Evolutionary conservation across 2,888 invertebrate species (phyloP).

Genomic region (Anticlea derivata): DNA sequence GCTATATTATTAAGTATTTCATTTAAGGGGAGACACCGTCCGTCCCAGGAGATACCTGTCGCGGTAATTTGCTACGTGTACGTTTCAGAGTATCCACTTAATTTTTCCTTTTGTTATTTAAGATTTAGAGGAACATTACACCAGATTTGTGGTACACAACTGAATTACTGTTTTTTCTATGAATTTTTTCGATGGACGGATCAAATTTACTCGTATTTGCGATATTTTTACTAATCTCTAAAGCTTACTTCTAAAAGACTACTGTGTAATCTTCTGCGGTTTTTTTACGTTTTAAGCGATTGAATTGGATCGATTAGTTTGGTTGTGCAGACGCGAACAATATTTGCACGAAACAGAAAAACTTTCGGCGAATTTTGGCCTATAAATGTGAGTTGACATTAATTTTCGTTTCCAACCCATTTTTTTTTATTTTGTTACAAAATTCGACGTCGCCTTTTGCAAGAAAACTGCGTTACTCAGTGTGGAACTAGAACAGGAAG

Average conservation of each 20-base stretch:
- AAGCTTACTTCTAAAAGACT: too few species aligned
- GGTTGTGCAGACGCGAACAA: background rate
- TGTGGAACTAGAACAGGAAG: conserved; percentile 19
- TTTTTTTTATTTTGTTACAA: too few species aligned
- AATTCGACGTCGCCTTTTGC: too few species aligned
- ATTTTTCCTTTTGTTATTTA: conserved; percentile 57
- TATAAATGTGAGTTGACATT: too few species aligned
- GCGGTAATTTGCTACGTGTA: conserved; percentile 70
- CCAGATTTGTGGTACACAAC: conserved; percentile 51
- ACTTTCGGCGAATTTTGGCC: background rate
- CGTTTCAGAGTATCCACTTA: conserved; percentile 49
- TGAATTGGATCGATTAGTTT: too few species aligned
- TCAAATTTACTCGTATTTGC: too few species aligned
- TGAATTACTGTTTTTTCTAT: conserved; percentile 31
- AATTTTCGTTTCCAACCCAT: too few species aligned
- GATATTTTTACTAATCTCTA: too few species aligned
- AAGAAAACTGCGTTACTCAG: conserved; percentile 8
- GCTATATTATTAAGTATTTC: conserved; percentile 77
- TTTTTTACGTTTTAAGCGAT: too few species aligned
- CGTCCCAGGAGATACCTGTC: conserved; percentile 76
- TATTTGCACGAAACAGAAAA: background rate
- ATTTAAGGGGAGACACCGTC: conserved; percentile 68
- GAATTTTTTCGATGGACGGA: too few species aligned
- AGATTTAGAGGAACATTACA: conserved; percentile 58
- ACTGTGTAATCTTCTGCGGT: too few species aligned